Evolutionary conservation across 2,113 vertebrate genomes (phyloP).

Genomic region (Ceyx cyanopectus): DNA sequence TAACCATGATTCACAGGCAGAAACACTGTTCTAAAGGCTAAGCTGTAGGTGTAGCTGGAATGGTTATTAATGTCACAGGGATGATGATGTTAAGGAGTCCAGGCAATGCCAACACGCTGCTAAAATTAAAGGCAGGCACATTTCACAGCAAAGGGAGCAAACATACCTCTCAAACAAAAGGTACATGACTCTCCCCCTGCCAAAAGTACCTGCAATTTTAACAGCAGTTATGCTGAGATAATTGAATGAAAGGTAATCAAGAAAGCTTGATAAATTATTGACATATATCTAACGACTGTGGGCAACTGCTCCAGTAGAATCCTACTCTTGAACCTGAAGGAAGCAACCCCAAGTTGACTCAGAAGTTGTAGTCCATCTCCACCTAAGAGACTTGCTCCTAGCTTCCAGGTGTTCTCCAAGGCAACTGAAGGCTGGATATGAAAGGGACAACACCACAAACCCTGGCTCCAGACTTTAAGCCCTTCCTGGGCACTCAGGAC

Average conservation of each 20-base stretch:
- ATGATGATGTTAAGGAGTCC: not conserved
- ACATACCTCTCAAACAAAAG: not conserved
- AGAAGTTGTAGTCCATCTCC: not conserved
- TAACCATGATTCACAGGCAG: not conserved
- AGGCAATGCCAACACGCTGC: not conserved
- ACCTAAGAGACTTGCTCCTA: not conserved
- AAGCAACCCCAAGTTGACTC: not conserved
- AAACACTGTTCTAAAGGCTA: not conserved
- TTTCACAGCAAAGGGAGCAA: not conserved
- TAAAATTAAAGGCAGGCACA: not conserved
- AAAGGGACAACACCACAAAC: not conserved
- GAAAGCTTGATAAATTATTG: not conserved
- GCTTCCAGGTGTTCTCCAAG: not conserved
- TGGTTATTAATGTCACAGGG: not conserved
- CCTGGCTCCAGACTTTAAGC: not conserved
- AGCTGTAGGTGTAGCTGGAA: not conserved
- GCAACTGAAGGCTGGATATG: not conserved
- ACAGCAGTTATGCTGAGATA: too few relatives aligned
- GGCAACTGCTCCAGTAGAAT: not conserved
- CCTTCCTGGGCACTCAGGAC: not conserved
- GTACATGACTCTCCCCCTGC: accelerated
- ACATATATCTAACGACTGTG: accelerated
- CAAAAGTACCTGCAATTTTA: not conserved
- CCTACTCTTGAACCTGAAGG: not conserved
- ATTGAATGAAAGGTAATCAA: not conserved